These are phyloP conservation scores for Campylomormyrus tamandua DNA, from an alignment of 2,113 vertebrate genomes.

Conservation along the genomic window DNA sequence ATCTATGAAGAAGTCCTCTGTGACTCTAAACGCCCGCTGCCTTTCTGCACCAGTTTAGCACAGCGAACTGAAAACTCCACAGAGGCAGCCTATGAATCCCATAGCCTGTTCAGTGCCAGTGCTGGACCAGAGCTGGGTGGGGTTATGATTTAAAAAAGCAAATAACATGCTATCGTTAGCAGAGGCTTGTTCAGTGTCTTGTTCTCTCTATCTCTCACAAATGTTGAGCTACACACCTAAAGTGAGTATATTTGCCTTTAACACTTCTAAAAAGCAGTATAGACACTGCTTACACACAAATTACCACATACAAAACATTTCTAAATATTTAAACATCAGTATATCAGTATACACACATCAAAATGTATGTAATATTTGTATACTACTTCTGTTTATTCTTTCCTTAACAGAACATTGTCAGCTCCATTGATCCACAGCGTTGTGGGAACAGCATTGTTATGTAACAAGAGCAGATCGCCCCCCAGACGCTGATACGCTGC, in stretches of 20 bases:
- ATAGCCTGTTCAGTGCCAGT: background rate
- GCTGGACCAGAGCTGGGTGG: slow-evolving; percentile 41
- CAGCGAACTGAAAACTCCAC: background rate
- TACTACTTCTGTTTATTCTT: background rate
- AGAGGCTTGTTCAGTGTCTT: slow-evolving; percentile 1
- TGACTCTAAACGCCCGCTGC: background rate
- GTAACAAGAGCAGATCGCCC: background rate
- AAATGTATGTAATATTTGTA: background rate
- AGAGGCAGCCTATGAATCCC: slow-evolving; percentile 35
- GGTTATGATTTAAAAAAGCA: slow-evolving; percentile 16
- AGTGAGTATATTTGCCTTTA: background rate
- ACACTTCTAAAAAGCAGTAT: background rate
- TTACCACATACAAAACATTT: background rate
- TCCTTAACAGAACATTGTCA: background rate
- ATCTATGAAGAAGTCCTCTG: background rate
- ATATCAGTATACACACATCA: background rate
- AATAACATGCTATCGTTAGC: slow-evolving; percentile 36
- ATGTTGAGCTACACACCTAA: background rate
- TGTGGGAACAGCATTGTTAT: background rate
- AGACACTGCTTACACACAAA: background rate
- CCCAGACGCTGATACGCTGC: background rate
- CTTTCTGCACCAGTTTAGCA: background rate
- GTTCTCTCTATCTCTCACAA: background rate
- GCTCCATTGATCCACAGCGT: background rate
- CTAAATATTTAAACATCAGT: background rate